phyloP scores from a whole-genome alignment of 2,888 invertebrate species.

The Drosophila siamana region DNA sequence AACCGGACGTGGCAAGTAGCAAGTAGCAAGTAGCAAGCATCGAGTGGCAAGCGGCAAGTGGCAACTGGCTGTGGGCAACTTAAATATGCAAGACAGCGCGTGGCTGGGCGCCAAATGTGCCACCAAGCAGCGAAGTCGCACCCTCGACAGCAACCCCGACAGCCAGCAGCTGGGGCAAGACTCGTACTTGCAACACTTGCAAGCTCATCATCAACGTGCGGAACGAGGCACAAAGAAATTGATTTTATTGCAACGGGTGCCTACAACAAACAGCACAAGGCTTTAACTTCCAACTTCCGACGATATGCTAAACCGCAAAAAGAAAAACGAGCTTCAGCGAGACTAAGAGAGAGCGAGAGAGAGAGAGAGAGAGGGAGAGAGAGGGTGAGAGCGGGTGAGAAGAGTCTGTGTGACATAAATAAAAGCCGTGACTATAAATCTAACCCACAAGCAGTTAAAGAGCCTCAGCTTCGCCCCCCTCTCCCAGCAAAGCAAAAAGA shows the following conservation, averaged over 20 bases:
- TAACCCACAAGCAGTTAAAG: constrained; percentile 75
- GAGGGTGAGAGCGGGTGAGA: too few relatives aligned
- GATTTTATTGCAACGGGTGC: constrained; percentile 74
- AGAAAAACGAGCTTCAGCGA: constrained; percentile 15
- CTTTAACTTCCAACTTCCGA: constrained; percentile 11
- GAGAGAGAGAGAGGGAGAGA: too few relatives aligned
- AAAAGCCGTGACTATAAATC: constrained; percentile 78
- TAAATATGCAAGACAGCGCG: constrained; percentile 75
- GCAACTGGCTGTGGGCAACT: constrained; percentile 39
- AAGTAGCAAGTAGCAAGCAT: constrained; percentile 1
- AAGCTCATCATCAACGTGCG: constrained; percentile 66
- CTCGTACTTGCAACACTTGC: constrained; percentile 74
- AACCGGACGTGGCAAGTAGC: constrained; percentile 47
- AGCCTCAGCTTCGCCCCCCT: constrained; percentile 54
- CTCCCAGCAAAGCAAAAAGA: too few relatives aligned
- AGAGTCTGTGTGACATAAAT: constrained; percentile 71
- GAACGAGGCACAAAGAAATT: constrained; percentile 58
- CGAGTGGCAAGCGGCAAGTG: neutral
- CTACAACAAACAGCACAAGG: neutral
- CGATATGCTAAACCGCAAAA: constrained; percentile 60
- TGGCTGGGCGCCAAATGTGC: constrained; percentile 72
- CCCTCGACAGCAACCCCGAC: constrained; percentile 27
- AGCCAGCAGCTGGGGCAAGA: constrained; percentile 34
- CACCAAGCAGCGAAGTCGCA: constrained; percentile 38
- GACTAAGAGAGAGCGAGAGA: neutral